A percentile compares a stretch with the other conserved stretches of the same genome.
phyloP scores from a whole-genome alignment of 2,888 invertebrate genomes.

The Congeria kusceri region DNA sequence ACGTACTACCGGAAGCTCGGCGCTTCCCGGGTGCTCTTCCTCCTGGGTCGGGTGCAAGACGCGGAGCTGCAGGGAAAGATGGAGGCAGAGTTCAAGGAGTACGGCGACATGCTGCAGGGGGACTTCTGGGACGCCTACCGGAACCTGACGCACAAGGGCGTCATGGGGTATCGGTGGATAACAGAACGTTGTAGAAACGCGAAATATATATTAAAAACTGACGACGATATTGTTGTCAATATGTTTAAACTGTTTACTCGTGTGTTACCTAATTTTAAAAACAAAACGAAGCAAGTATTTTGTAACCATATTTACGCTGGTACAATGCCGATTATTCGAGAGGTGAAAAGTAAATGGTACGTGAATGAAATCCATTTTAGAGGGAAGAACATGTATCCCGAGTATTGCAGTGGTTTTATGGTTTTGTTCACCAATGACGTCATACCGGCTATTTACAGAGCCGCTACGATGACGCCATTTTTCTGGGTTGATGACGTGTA shows the following conservation, averaged over 20 bases:
- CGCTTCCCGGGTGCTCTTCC: constrained; percentile 58
- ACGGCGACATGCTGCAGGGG: constrained; percentile 73
- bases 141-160: constrained; percentile 72
- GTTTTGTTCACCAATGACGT: too few species aligned
- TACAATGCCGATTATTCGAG: constrained; percentile 55
- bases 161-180: constrained; percentile 75
- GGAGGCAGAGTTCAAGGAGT: constrained; percentile 53
- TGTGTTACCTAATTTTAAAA: constrained; percentile 33
- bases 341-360: constrained; percentile 56
- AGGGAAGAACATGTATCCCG: too few species aligned
- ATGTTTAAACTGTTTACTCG: constrained; percentile 39
- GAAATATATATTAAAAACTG: too few species aligned
- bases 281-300: constrained; percentile 48
- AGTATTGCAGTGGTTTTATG: too few species aligned
- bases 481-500: too few species aligned
- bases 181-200: too few species aligned
- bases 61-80: constrained; percentile 49
- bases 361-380: too few species aligned
- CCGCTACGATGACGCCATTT: too few species aligned
- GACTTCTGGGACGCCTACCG: constrained; percentile 72
- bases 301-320: constrained; percentile 58
- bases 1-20: constrained; percentile 56
- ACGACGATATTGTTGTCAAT: too few species aligned
- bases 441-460: too few species aligned
- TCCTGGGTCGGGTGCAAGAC: constrained; percentile 64